These are phyloP conservation scores for Drosophila putrida DNA, from an alignment of 2,888 invertebrate species.

Conservation along the genomic window DNA sequence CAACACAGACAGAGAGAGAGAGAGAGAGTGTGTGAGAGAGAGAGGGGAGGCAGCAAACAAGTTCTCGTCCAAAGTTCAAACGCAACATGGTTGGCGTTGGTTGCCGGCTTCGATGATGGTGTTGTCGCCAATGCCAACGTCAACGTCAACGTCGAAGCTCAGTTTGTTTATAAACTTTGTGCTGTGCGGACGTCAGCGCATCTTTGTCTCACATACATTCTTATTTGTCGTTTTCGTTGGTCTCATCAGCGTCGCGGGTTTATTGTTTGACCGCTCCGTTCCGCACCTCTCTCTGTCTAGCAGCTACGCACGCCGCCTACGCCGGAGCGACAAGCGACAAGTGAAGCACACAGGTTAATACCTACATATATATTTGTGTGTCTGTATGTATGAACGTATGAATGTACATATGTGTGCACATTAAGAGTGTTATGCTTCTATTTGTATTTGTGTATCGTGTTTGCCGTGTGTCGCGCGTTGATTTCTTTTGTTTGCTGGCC, in stretches of 20 bases:
- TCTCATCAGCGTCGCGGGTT: slow-evolving; percentile 41
- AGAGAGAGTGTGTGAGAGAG: no score
- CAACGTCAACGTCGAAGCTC: slow-evolving; percentile 31
- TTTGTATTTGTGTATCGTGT: slow-evolving; percentile 56
- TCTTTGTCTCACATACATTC: slow-evolving; percentile 24
- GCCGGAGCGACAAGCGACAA: slow-evolving; percentile 51
- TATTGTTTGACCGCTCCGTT: slow-evolving; percentile 32
- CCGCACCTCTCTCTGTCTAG: background rate
- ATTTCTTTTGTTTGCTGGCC: slow-evolving; percentile 75
- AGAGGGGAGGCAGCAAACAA: slow-evolving; percentile 44
- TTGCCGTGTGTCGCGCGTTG: slow-evolving; percentile 60
- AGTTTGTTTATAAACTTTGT: slow-evolving; percentile 76
- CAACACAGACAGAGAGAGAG: background rate
- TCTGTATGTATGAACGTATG: slow-evolving; percentile 10
- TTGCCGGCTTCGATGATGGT: slow-evolving; percentile 54
- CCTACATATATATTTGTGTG: slow-evolving; percentile 4
- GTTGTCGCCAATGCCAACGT: slow-evolving; percentile 14
- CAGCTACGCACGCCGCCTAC: slow-evolving; percentile 44
- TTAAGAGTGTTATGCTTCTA: slow-evolving; percentile 35
- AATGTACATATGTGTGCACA: slow-evolving; percentile 34
- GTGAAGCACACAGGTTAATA: slow-evolving; percentile 72
- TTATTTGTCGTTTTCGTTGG: slow-evolving; percentile 39
- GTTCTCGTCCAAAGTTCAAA: slow-evolving; percentile 60
- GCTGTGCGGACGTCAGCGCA: slow-evolving; percentile 59
- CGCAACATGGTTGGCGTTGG: slow-evolving; percentile 58